Conservation (phyloP, 2,113 vertebrate species). For the Hiodon alosoides region DNA sequence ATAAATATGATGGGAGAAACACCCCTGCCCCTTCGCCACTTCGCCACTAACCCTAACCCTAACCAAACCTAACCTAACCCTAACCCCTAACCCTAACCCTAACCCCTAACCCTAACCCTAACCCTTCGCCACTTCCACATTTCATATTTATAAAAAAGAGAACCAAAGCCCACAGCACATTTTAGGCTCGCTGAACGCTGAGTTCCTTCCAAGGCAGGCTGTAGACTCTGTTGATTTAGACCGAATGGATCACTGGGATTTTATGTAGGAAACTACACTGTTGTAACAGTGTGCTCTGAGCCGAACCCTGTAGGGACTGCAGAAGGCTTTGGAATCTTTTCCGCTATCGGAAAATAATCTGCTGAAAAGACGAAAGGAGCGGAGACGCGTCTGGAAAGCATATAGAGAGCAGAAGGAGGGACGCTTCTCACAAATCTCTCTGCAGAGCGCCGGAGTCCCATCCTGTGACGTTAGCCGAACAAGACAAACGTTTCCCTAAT, state of each 20-base stretch:
- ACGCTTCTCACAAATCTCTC: constrained; percentile 18
- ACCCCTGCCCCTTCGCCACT: neutral
- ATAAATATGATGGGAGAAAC: constrained; percentile 19
- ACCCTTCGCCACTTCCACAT: neutral
- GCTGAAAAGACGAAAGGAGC: constrained; percentile 21
- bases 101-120: no score
- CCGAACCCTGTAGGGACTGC: constrained; percentile 4
- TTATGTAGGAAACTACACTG: neutral
- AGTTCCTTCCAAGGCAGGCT: no score
- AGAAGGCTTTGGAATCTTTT: constrained; percentile 11
- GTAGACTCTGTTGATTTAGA: no score
- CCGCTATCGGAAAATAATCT: constrained; percentile 10
- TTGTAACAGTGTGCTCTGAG: neutral
- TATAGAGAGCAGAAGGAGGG: constrained; percentile 8
- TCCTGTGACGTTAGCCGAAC: constrained; percentile 30
- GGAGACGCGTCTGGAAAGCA: constrained; percentile 26
- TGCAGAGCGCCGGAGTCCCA: constrained; percentile 7
- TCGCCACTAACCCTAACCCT: neutral
- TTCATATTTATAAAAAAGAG: constrained; percentile 12
- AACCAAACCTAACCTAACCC: no score
- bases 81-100: no score
- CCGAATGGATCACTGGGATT: no score
- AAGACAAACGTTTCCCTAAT: constrained; percentile 36
- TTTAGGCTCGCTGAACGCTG: constrained; percentile 3
- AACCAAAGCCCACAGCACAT: constrained; percentile 25